Evolutionary conservation across 2,888 invertebrate genomes (phyloP), one percentile per base, ranked within the genome.

Genomic region (Drosophila tanythrix): DNA sequence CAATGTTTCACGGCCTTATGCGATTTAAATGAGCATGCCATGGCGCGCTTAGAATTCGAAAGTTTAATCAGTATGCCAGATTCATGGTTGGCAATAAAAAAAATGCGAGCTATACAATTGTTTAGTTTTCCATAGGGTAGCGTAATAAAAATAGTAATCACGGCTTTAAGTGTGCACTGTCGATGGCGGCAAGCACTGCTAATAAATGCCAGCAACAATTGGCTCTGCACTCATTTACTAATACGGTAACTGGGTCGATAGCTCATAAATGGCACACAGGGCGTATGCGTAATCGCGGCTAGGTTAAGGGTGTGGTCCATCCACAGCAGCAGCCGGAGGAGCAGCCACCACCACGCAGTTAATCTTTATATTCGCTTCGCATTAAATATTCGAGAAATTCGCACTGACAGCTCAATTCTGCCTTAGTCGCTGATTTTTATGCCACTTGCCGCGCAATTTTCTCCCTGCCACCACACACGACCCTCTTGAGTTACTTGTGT

Each of bases 341-440:
- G 53, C 67, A 64, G 27, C 53, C 67, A 63, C 55, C 21, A 52
- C 60, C 56, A 59, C 55, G 71, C 74, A 82, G 84, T 90, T 89
- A 90, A 90, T 91, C 83, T 83, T 79, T 86, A 81, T 86, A 89
- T 90, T 79, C 88, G 79, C 75, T 81, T 83, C 80, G 74, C 89
- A 88, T 84, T 83, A 88, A 82, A 87, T 89, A 89, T 84, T 70
- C 86, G 76, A 83, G 82, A 79, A 88, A 88, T 84, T 79, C 76
- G 70, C 80, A 80, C 79, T 86, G 90, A 86, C 86, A 89, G 86
- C 82, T 88, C 77, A 87, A 83, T 81, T 84, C 78, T 79, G 76
- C 74, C 81, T 81, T 75, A 77, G 74, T 78, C 79, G 81, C 72
- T 76, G 83, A 83, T 85, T 83, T 81, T 76, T 85, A 76, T 87